Evolutionary conservation across 2,888 invertebrate species (phyloP), one percentile per base, ranked within the genome.

Genomic region (Hypercompe scribonia): DNA sequence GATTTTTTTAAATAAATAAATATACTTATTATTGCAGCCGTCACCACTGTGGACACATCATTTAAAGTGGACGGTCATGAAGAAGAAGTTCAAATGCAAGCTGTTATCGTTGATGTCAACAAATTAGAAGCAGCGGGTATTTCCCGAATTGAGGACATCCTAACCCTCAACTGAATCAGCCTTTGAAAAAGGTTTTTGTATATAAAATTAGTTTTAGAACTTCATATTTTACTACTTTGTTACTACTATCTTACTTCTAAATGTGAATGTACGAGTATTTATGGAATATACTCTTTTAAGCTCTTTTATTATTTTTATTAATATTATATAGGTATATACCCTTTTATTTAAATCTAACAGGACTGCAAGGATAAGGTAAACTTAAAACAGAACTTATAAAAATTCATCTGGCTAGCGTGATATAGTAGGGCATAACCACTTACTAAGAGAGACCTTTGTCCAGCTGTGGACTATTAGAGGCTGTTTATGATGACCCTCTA

Each of bases 241-340:
- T 42, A 18, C 39, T 64, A 24, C 31, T n/a, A 31, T 21, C 31
- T 46, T 66, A 66, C 28, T 7, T 31, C 21, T 28, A 28, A 65
- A 39, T 65, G 31, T 15, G 31, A 66, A 21, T 39, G n/a, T n/a
- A n/a, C n/a, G n/a, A 13, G 65, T 66, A 46, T 42, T 66, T 66
- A 31, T 66, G 66, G 18, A 66, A 33, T 66, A 66, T 46, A 66
- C 31, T 46, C 46, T 61, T 42, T 66, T 46, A 31, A 66, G 11
- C 46, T 24, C 13, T 31, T 33, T 28, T 28, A 18, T 65, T 50
- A 24, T 50, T 50, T 50, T 46, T 2, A 42, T 42, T 66, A 15
- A 28, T 1, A 39, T 65, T 39, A 46, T 18, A 18, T 50, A 8
- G 8, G 11, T 39, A 39, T 39, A 39, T 39, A n/a, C n/a, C n/a